phyloP scores from a whole-genome alignment of 1,140 invertebrate species.

The Thalassaphorura encarpata region DNA sequence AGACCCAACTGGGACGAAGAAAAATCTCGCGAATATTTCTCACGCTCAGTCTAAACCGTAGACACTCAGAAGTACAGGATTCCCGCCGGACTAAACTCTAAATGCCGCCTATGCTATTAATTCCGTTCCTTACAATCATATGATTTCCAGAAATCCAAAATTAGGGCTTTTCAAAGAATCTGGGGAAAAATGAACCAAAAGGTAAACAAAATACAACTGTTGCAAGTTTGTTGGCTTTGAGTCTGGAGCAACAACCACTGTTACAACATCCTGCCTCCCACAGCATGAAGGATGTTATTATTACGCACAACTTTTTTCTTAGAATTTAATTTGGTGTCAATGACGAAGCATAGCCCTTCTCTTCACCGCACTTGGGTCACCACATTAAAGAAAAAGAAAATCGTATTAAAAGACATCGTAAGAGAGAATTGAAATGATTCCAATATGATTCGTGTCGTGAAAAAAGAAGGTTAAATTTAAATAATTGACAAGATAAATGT shows the following conservation, averaged over 20 bases:
- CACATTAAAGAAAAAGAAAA: conserved; percentile 19
- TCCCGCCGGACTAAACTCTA: conserved; percentile 16
- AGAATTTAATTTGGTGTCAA: too few species aligned
- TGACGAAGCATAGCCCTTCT: conserved; percentile 4
- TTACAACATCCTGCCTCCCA: background rate
- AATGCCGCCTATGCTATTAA: conserved; percentile 28
- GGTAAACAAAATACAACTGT: conserved; percentile 73
- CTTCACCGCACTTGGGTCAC: conserved; percentile 29
- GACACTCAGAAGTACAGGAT: conserved; percentile 16
- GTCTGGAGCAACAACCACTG: conserved; percentile 42
- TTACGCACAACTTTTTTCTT: too few species aligned
- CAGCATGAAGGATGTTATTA: too few species aligned
- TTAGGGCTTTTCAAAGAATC: conserved; percentile 15
- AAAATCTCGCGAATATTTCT: conserved; percentile 13
- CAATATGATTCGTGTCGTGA: conserved; percentile 41
- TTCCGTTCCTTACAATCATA: conserved; percentile 26
- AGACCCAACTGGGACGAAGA: too few species aligned
- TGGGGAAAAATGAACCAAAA: conserved; percentile 8
- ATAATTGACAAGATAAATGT: too few species aligned
- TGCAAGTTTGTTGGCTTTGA: conserved; percentile 71
- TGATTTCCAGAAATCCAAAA: conserved; percentile 26
- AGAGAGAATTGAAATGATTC: conserved; percentile 18
- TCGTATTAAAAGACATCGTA: background rate
- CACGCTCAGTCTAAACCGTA: conserved; percentile 25
- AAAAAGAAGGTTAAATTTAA: too few species aligned